A percentile compares a stretch with the other conserved stretches of the same genome.
These are phyloP conservation scores for Anabacerthia variegaticeps DNA, from an alignment of 2,797 vertebrate genomes.

Conservation along the genomic window DNA sequence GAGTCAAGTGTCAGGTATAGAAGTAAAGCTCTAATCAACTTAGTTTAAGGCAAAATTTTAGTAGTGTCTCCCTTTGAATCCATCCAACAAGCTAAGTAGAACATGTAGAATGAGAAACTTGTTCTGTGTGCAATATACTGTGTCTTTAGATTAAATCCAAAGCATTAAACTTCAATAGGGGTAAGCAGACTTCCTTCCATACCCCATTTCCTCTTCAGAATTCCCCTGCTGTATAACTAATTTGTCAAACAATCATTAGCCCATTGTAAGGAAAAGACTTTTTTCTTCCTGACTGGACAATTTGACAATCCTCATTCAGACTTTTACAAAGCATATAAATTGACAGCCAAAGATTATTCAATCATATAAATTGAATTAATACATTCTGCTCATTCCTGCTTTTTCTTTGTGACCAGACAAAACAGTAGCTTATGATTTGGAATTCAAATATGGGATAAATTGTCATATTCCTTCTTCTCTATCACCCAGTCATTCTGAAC, in stretches of 20 bases:
- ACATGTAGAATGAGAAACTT: background rate
- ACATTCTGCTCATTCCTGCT: background rate
- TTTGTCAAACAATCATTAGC: background rate
- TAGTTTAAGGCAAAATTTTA: background rate
- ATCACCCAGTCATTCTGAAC: background rate
- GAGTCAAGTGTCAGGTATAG: background rate
- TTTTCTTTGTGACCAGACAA: background rate
- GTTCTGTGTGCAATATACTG: background rate
- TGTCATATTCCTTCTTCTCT: background rate
- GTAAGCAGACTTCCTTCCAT: background rate
- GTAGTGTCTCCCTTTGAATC: background rate
- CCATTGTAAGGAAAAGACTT: background rate
- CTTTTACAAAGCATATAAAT: background rate
- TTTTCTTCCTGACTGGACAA: background rate
- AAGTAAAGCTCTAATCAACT: background rate
- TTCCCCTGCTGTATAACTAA: background rate
- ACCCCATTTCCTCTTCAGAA: background rate
- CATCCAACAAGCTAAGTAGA: background rate
- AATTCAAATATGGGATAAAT: background rate
- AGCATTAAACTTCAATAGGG: background rate
- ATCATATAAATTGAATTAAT: background rate
- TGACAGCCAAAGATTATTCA: background rate
- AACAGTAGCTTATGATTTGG: background rate
- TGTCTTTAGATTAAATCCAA: background rate
- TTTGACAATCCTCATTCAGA: background rate